Conservation (phyloP, 2,797 vertebrate genomes). For the Florisuga fusca region DNA sequence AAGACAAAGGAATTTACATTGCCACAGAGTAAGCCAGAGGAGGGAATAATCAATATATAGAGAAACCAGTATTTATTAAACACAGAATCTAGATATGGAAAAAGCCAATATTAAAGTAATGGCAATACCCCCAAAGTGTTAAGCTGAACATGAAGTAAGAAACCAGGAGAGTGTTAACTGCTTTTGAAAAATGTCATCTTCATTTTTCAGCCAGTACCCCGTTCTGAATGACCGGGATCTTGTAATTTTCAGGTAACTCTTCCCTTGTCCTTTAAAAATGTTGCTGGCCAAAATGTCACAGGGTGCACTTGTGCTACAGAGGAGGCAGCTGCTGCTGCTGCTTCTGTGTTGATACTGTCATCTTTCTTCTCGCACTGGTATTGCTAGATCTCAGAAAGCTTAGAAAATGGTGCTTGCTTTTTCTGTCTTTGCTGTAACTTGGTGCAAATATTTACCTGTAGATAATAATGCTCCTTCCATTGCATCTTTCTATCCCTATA, state of each 20-base stretch:
- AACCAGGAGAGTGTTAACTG: neutral
- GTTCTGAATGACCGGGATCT: neutral
- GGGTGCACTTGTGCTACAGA: neutral
- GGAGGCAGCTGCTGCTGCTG: neutral
- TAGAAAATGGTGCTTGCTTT: neutral
- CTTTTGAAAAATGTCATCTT: neutral
- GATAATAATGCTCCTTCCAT: neutral
- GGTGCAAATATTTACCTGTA: neutral
- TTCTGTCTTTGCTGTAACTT: neutral
- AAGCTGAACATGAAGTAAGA: neutral
- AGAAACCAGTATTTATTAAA: neutral
- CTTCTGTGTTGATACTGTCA: neutral
- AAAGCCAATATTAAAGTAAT: neutral
- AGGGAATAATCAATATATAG: neutral
- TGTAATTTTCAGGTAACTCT: neutral
- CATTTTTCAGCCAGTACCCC: neutral
- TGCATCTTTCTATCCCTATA: neutral
- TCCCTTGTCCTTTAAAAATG: neutral
- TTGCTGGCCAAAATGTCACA: neutral
- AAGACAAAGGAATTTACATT: constrained; percentile 18
- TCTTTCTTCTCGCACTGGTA: neutral
- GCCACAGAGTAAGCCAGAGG: neutral
- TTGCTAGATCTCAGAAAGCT: neutral
- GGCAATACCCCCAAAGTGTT: neutral
- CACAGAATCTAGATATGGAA: neutral